These are phyloP conservation scores for Carapus acus DNA, from an alignment of 2,797 vertebrate species.

Conservation along the genomic window DNA sequence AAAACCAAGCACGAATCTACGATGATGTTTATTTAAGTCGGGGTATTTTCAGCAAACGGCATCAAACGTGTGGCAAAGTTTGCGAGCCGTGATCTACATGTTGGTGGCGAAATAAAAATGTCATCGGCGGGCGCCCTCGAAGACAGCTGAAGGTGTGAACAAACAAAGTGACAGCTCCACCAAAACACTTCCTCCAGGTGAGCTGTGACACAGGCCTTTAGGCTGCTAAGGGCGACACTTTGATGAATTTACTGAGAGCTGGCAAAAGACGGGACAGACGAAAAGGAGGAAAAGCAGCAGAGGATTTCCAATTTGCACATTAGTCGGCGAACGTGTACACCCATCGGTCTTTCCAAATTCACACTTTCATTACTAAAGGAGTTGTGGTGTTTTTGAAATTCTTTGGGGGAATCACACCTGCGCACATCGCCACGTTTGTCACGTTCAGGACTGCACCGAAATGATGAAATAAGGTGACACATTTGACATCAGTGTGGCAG, in stretches of 20 bases:
- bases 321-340: not conserved
- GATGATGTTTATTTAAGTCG: too few relatives aligned
- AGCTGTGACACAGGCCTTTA: conserved; percentile 52
- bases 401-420: not conserved
- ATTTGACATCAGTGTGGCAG: not conserved
- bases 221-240: conserved; percentile 57
- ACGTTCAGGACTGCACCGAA: not conserved
- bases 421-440: not conserved
- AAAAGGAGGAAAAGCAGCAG: conserved; percentile 2
- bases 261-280: conserved; percentile 22
- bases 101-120: conserved; percentile 29
- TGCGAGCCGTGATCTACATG: not conserved
- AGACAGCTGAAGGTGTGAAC: conserved; percentile 30
- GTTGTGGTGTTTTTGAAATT: not conserved
- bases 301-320: conserved; percentile 15
- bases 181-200: conserved; percentile 51
- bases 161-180: conserved; percentile 53
- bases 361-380: not conserved
- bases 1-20: too few relatives aligned
- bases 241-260: conserved; percentile 47
- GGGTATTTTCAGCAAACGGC: too few relatives aligned
- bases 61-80: too few relatives aligned
- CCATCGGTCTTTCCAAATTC: not conserved
- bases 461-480: not conserved
- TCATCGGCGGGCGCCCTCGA: conserved; percentile 18